These are phyloP conservation scores for Malacoctenus gilli DNA, from an alignment of 2,797 vertebrate species.

Conservation along the genomic window DNA sequence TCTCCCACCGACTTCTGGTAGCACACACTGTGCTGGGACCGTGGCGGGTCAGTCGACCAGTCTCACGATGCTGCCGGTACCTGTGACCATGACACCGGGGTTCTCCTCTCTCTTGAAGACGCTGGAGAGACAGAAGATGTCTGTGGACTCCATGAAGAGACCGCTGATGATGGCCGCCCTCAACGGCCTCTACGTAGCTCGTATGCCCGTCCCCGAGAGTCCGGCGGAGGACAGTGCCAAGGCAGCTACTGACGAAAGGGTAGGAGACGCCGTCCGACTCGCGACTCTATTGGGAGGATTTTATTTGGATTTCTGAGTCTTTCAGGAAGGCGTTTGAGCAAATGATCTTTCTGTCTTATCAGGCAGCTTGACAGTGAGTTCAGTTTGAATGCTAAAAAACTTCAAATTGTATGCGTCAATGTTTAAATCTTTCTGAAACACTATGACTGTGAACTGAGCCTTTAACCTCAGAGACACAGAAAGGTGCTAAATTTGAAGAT, in stretches of 20 bases:
- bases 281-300: no score
- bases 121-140: conserved; percentile 97
- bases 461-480: no score
- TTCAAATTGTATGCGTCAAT: no score
- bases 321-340: no score
- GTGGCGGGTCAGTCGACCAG: conserved; percentile 3
- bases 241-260: conserved; percentile 91
- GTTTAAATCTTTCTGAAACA: no score
- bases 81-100: conserved; percentile 81
- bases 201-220: conserved; percentile 88
- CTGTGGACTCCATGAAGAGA: conserved; percentile 94
- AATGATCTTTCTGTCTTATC: no score
- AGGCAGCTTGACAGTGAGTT: no score
- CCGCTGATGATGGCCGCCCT: conserved; percentile 95
- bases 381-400: no score
- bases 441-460: no score
- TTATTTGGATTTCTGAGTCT: no score
- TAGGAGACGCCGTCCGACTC: conserved; percentile 66
- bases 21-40: background rate
- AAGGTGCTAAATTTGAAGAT: no score
- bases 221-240: conserved; percentile 83
- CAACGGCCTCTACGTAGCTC: conserved; percentile 91
- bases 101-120: conserved; percentile 85
- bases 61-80: conserved; percentile 73
- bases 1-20: conserved; percentile 37